phyloP scores from a whole-genome alignment of 2,113 vertebrate genomes.

The Rhodinocichla rosea region DNA sequence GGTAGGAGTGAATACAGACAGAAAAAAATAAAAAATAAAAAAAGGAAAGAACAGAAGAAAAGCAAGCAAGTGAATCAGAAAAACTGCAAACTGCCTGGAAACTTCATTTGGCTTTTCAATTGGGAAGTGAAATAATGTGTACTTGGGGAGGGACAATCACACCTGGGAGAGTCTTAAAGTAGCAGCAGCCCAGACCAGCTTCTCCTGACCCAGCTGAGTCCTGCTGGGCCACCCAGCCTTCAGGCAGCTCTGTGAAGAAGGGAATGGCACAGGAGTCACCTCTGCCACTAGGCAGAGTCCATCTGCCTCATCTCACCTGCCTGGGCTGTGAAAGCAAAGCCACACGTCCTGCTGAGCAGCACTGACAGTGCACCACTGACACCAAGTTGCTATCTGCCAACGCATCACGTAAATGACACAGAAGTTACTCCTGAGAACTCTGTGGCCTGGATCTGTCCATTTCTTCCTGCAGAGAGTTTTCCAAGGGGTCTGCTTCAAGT shows the following conservation, averaged over 20 bases:
- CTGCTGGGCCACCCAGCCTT: rapidly evolving
- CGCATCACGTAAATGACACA: neutral
- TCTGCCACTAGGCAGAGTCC: neutral
- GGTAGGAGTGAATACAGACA: constrained; percentile 19
- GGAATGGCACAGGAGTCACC: neutral
- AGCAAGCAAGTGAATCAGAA: constrained; percentile 17
- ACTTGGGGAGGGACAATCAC: neutral
- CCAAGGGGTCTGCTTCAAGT: neutral
- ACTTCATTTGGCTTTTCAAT: constrained; percentile 59
- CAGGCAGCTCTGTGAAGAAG: neutral
- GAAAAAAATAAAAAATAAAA: neutral
- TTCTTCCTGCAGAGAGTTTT: neutral
- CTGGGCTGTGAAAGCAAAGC: neutral
- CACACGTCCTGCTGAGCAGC: neutral
- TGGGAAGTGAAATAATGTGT: constrained; percentile 15
- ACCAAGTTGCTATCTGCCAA: neutral
- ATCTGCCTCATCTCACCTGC: neutral
- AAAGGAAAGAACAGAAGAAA: neutral
- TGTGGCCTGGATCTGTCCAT: neutral
- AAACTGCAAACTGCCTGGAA: constrained; percentile 10
- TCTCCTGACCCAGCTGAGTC: neutral
- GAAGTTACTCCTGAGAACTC: neutral
- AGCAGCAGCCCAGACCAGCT: neutral
- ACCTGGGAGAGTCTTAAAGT: neutral
- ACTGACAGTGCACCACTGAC: neutral